phyloP scores from a whole-genome alignment of 2,113 vertebrate species.

The Symphodus melops region DNA sequence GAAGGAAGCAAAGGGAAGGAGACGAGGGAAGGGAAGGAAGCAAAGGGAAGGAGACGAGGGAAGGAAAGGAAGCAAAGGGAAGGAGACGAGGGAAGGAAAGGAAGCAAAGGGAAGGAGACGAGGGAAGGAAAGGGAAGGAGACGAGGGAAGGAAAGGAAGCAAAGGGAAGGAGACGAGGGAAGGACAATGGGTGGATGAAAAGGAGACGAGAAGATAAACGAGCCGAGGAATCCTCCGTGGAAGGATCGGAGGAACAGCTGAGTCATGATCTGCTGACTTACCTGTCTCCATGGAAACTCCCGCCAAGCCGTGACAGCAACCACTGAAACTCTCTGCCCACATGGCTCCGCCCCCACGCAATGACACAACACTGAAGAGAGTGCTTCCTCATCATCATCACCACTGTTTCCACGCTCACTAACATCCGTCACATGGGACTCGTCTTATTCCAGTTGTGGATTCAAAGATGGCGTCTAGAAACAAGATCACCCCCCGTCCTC shows the following conservation, averaged over 20 bases:
- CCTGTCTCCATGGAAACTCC: slow-evolving; percentile 44
- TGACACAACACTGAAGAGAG: slow-evolving; percentile 23
- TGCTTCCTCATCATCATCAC: not conserved
- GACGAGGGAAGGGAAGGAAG: not conserved
- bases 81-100: not conserved
- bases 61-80: no score
- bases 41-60: not conserved
- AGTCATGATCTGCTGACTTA: slow-evolving; percentile 32
- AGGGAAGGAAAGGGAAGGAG: no score
- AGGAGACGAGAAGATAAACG: no score
- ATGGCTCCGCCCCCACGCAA: slow-evolving; percentile 3
- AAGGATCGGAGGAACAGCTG: slow-evolving; percentile 29
- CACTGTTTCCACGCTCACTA: not conserved
- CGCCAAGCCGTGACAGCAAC: not conserved
- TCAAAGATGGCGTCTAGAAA: no score
- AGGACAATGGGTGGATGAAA: no score
- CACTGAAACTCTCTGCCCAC: slow-evolving; percentile 4
- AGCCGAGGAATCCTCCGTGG: not conserved
- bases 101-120: not conserved
- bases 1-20: no score
- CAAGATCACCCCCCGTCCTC: no score
- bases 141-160: not conserved
- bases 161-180: not conserved
- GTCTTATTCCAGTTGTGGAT: no score
- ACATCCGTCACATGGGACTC: no score